A percentile compares a stretch with the other conserved stretches of the same genome.
Conservation (phyloP, 2,888 invertebrate species). For the Thysanoteuthis rhombus region DNA sequence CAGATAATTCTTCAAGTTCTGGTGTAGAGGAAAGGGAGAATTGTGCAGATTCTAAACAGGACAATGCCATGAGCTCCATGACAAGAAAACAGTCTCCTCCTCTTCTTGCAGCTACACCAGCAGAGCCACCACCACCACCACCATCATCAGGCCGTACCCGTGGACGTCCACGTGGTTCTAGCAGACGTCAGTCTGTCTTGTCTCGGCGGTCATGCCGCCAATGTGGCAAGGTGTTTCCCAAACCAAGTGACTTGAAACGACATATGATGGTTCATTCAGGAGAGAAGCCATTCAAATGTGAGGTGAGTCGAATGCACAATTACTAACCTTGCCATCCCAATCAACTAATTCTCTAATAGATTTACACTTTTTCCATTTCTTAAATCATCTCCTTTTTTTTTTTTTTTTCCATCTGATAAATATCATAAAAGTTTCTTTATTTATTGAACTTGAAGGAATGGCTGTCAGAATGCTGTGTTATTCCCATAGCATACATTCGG, state of each 20-base stretch:
- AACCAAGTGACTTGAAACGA: conserved; percentile 63
- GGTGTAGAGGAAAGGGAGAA: conserved; percentile 12
- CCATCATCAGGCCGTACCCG: not conserved
- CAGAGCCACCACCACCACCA: not conserved
- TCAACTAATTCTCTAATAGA: not conserved
- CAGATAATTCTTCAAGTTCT: conserved; percentile 1
- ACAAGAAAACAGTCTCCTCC: conserved; percentile 14
- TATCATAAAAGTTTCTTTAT: not conserved
- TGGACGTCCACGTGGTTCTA: conserved; percentile 17
- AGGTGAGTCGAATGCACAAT: conserved; percentile 45
- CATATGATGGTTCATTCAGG: conserved; percentile 64
- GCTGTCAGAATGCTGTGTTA: conserved; percentile 12
- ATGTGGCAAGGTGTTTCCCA: conserved; percentile 59
- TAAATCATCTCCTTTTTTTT: not conserved
- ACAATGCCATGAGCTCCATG: conserved; percentile 24
- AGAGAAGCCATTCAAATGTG: conserved; percentile 60
- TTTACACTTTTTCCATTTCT: not conserved
- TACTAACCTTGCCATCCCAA: conserved; percentile 17
- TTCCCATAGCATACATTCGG: not conserved
- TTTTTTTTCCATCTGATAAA: conserved; percentile 1
- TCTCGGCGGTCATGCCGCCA: conserved; percentile 27
- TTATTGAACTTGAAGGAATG: not conserved
- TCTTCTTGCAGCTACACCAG: not conserved
- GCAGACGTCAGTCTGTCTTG: conserved; percentile 22
- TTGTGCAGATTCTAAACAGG: not conserved